Evolutionary conservation across 1,140 invertebrate genomes (phyloP).

Genomic region (Episyrphus balteatus): DNA sequence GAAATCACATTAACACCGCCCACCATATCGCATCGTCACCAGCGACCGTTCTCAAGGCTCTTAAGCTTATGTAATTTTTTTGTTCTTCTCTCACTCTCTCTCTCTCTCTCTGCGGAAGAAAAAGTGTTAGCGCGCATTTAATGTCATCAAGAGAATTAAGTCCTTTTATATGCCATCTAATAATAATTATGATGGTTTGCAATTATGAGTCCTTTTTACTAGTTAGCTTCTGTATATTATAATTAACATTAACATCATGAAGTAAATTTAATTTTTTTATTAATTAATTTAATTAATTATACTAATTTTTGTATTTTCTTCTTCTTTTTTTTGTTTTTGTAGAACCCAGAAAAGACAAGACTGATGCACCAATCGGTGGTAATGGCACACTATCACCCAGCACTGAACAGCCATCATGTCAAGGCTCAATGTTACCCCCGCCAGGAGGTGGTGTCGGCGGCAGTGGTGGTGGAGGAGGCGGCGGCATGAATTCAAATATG

Average conservation of each 20-base stretch:
- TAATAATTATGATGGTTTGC: too few species aligned
- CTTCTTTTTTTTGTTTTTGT: conserved; percentile 38
- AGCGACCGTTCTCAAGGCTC: too few species aligned
- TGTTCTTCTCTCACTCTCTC: too few species aligned
- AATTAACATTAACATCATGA: too few species aligned
- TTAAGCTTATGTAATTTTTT: too few species aligned
- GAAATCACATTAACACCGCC: too few species aligned
- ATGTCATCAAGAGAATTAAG: too few species aligned
- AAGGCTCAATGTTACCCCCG: conserved; percentile 37
- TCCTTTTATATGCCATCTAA: too few species aligned
- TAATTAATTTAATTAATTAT: too few species aligned
- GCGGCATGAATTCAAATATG: conserved; percentile 3
- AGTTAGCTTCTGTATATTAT: not conserved
- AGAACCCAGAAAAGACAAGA: conserved; percentile 85
- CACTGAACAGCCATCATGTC: conserved; percentile 42
- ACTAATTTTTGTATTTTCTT: not conserved
- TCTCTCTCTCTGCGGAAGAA: too few species aligned
- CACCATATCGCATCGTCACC: too few species aligned
- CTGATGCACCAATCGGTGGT: conserved; percentile 56
- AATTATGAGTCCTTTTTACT: not conserved
- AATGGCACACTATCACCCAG: conserved; percentile 52
- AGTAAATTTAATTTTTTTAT: not conserved
- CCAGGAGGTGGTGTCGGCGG: conserved; percentile 21
- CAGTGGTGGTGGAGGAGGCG: conserved; percentile 32
- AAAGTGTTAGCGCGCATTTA: too few species aligned